Percentiles rank a stretch among this genome's conserved stretches.
These are phyloP conservation scores for Ethmia dodecea DNA, from an alignment of 2,888 invertebrate species.

Conservation along the genomic window DNA sequence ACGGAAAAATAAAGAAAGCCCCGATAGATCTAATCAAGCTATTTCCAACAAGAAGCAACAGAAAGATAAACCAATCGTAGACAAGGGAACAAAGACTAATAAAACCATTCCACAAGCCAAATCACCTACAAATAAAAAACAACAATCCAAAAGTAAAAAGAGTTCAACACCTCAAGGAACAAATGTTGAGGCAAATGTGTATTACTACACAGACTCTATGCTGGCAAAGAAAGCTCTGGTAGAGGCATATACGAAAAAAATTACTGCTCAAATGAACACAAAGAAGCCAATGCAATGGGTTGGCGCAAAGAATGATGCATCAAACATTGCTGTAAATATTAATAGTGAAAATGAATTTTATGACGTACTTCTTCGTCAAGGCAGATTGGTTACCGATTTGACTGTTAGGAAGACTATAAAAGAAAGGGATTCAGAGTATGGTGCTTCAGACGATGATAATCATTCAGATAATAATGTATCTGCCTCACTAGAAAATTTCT, in stretches of 20 bases:
- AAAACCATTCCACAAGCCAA: conserved; percentile 5
- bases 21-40: no score
- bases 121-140: conserved; percentile 5
- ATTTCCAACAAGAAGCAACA: neutral
- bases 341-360: conserved; percentile 48
- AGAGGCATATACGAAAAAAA: conserved; percentile 38
- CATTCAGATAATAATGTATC: neutral
- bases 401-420: conserved; percentile 37
- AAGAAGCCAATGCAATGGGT: conserved; percentile 10
- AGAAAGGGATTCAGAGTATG: conserved; percentile 19
- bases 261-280: conserved; percentile 25
- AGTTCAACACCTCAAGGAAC: conserved; percentile 19
- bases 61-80: conserved; percentile 15
- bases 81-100: conserved; percentile 1
- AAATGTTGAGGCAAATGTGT: no score
- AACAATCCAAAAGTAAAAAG: conserved; percentile 6
- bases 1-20: neutral
- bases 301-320: conserved; percentile 26
- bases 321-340: conserved; percentile 48
- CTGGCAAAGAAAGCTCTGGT: conserved; percentile 43
- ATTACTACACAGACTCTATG: conserved; percentile 33
- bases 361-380: conserved; percentile 41
- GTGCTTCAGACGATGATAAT: neutral
- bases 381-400: conserved; percentile 34
- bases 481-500: conserved; percentile 25